These are phyloP conservation scores for Melinopterus prodromus DNA, from an alignment of 2,888 invertebrate genomes.

Conservation along the genomic window DNA sequence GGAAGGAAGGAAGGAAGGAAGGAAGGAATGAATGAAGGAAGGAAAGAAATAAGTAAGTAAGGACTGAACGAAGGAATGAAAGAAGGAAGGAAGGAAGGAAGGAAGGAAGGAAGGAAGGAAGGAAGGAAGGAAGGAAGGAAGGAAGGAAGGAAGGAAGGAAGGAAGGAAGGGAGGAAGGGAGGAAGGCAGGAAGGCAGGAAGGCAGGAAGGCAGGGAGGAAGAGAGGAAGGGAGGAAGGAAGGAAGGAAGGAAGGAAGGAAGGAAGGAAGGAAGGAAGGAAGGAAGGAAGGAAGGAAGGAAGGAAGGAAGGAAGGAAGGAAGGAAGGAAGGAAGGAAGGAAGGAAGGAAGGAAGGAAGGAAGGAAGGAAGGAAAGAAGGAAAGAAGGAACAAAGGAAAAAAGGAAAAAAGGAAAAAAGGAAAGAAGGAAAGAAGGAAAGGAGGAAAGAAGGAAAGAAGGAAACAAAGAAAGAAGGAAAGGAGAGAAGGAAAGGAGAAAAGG, in stretches of 20 bases:
- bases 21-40: no score
- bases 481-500: not conserved
- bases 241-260: not conserved
- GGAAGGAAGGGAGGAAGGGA: no score
- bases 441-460: not conserved
- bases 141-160: no score
- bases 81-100: no score
- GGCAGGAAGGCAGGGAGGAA: not conserved
- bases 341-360: not conserved
- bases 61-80: no score
- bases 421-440: not conserved
- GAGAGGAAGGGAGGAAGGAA: not conserved
- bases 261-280: not conserved
- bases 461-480: not conserved
- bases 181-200: no score
- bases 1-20: no score
- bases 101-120: no score
- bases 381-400: conserved; percentile 1
- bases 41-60: no score
- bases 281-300: not conserved
- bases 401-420: not conserved
- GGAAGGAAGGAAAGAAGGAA: not conserved
- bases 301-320: not conserved
- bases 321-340: not conserved
- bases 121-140: no score